phyloP scores from a whole-genome alignment of 92 coral and sea anemone species.

The Porites rus region DNA sequence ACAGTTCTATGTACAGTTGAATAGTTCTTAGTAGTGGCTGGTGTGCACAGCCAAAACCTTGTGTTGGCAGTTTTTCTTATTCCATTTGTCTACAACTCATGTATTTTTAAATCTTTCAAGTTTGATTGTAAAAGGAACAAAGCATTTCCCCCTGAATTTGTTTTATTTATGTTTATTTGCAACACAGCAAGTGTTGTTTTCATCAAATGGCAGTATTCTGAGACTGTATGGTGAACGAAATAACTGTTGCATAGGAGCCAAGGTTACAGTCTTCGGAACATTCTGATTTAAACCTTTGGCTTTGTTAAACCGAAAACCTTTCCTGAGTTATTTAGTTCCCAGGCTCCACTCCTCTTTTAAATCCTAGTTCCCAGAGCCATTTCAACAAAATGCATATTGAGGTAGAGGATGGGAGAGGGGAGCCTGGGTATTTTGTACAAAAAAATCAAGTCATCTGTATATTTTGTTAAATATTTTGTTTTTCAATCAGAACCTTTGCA shows the following conservation, averaged over 20 bases:
- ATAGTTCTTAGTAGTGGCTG: neutral
- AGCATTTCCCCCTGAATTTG: neutral
- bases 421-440: neutral
- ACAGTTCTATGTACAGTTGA: neutral
- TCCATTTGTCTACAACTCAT: too few species aligned
- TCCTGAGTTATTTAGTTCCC: too few species aligned
- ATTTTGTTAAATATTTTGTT: neutral
- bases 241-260: too few species aligned
- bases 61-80: too few species aligned
- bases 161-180: neutral
- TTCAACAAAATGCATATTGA: too few species aligned
- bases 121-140: constrained; percentile 4
- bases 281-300: too few species aligned
- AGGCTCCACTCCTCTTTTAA: too few species aligned
- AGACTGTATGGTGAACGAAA: neutral
- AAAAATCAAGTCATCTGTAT: neutral
- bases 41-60: too few species aligned
- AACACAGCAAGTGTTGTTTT: neutral
- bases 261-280: too few species aligned
- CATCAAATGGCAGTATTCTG: neutral
- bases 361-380: too few species aligned
- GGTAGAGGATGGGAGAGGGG: too few species aligned
- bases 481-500: neutral
- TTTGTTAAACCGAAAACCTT: too few species aligned
- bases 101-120: neutral